These are phyloP conservation scores for Epinotia nisella DNA, from an alignment of 2,888 invertebrate genomes.

Conservation along the genomic window DNA sequence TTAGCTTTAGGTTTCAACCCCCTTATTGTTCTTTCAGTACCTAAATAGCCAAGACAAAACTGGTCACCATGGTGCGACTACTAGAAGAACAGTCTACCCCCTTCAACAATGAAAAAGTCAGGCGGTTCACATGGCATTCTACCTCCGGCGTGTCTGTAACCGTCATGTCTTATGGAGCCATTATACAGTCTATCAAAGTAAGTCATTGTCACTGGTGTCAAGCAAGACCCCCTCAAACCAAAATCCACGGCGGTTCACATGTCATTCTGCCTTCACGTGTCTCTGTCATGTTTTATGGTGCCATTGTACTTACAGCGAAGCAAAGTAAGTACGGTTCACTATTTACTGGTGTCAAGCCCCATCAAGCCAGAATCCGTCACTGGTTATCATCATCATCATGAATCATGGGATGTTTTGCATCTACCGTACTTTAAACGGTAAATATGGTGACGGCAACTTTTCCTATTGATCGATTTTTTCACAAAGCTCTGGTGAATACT, in stretches of 20 bases:
- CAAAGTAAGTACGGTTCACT: constrained; percentile 69
- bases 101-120: constrained; percentile 66
- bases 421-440: too few relatives aligned
- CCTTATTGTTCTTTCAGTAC: constrained; percentile 2
- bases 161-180: constrained; percentile 92
- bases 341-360: neutral
- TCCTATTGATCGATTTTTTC: too few relatives aligned
- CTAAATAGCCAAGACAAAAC: neutral
- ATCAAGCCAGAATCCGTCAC: too few relatives aligned
- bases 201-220: constrained; percentile 1
- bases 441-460: too few relatives aligned
- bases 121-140: constrained; percentile 87
- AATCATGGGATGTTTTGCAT: too few relatives aligned
- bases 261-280: constrained; percentile 85
- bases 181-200: constrained; percentile 88
- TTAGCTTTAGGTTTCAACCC: neutral
- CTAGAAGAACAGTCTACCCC: constrained; percentile 64
- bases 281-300: constrained; percentile 91
- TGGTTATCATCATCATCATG: too few relatives aligned
- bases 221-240: too few relatives aligned
- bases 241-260: constrained; percentile 82
- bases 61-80: constrained; percentile 64
- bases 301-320: constrained; percentile 91
- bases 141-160: constrained; percentile 84
- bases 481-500: too few relatives aligned